A percentile compares a stretch with the other conserved stretches of the same genome.
These are phyloP conservation scores for Pelmatolapia mariae DNA, from an alignment of 2,113 vertebrate genomes.

Conservation along the genomic window DNA sequence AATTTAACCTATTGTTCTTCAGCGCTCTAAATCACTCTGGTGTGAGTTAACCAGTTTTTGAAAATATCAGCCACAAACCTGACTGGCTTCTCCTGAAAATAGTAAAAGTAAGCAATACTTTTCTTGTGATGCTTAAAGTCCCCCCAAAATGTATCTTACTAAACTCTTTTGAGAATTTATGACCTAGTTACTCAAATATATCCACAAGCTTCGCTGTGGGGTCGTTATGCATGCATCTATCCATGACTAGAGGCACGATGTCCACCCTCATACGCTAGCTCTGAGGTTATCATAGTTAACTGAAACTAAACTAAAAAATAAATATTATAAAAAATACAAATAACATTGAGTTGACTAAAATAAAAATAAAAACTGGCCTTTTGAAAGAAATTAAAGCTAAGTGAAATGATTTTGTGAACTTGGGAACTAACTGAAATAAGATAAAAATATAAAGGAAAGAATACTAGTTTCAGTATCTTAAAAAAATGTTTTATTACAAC, in stretches of 20 bases:
- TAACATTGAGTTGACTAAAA: background rate
- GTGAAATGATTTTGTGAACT: background rate
- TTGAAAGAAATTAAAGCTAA: background rate
- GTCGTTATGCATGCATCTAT: background rate
- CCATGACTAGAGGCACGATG: background rate
- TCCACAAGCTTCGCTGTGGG: background rate
- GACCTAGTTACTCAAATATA: background rate
- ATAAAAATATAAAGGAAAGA: background rate
- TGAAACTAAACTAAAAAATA: background rate
- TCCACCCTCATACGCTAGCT: background rate
- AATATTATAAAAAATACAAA: background rate
- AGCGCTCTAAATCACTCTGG: background rate
- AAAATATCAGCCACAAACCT: background rate
- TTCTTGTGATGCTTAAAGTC: background rate
- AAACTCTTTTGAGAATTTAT: background rate
- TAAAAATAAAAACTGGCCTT: background rate
- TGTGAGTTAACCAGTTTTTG: background rate
- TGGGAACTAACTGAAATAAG: background rate
- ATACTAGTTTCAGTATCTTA: background rate
- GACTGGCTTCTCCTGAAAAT: background rate
- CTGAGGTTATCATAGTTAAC: background rate
- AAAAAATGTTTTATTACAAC: background rate
- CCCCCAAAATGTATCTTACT: background rate
- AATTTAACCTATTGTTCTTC: background rate
- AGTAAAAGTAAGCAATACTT: background rate